These are phyloP conservation scores for Brienomyrus brachyistius DNA, from an alignment of 2,113 vertebrate genomes.

Conservation along the genomic window DNA sequence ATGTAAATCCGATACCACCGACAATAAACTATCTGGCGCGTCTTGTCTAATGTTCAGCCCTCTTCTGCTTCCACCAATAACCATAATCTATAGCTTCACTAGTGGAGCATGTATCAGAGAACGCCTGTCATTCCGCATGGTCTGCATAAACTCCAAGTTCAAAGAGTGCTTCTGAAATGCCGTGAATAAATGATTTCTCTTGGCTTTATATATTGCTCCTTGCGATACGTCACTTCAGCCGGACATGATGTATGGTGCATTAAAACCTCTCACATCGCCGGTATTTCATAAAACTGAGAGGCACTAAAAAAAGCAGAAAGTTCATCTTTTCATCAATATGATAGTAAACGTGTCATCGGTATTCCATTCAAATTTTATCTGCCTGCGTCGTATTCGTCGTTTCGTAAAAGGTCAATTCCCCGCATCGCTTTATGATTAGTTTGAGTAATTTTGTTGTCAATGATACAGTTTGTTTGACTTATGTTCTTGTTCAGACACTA, in stretches of 20 bases:
- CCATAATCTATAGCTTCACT: slow-evolving; percentile 6
- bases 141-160: background rate
- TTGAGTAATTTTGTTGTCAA: slow-evolving; percentile 2
- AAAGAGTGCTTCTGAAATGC: background rate
- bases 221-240: background rate
- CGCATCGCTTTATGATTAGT: slow-evolving; percentile 4
- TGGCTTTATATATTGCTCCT: background rate
- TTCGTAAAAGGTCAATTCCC: background rate
- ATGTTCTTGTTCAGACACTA: background rate
- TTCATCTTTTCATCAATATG: slow-evolving; percentile 10
- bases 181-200: background rate
- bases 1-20: slow-evolving; percentile 14
- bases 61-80: background rate
- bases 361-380: slow-evolving; percentile 14
- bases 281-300: slow-evolving; percentile 1
- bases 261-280: background rate
- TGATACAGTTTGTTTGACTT: background rate
- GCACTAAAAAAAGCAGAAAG: background rate
- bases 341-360: slow-evolving; percentile 3
- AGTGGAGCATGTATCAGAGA: background rate
- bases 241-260: background rate
- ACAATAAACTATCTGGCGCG: slow-evolving; percentile 1
- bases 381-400: background rate
- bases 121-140: background rate
- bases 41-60: slow-evolving; percentile 1